Conservation (phyloP, 2,113 vertebrate species). For the Tor tambroides region DNA sequence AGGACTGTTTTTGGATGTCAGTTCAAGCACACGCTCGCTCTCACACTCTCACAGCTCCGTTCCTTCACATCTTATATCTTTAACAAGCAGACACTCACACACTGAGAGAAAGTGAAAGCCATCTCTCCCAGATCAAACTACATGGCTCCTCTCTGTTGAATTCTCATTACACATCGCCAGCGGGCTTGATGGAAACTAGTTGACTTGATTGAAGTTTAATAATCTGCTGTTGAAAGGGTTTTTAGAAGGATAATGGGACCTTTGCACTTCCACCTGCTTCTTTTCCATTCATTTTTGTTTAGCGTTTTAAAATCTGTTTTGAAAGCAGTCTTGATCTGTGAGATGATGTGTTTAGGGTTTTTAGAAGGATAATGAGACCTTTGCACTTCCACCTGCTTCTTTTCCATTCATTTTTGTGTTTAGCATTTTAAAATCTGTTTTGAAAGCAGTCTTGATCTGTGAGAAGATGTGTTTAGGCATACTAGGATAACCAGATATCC, state of each 20-base stretch:
- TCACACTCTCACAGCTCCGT: background rate
- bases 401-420: background rate
- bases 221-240: background rate
- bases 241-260: background rate
- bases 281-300: background rate
- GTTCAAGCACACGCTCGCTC: background rate
- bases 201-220: constrained; percentile 33
- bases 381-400: background rate
- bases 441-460: background rate
- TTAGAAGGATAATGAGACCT: background rate
- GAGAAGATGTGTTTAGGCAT: background rate
- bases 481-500: background rate
- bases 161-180: constrained; percentile 9
- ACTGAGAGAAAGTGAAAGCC: background rate
- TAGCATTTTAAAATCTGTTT: background rate
- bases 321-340: background rate
- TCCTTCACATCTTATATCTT: constrained; percentile 18
- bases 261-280: background rate
- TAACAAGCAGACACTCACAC: constrained; percentile 16
- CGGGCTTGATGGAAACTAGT: constrained; percentile 12
- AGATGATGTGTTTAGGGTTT: too few relatives aligned
- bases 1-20: background rate
- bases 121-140: constrained; percentile 3
- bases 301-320: background rate
- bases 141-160: constrained; percentile 9